Conservation (phyloP, 1,140 invertebrate genomes). For the Lepidotrigona ventralis region DNA sequence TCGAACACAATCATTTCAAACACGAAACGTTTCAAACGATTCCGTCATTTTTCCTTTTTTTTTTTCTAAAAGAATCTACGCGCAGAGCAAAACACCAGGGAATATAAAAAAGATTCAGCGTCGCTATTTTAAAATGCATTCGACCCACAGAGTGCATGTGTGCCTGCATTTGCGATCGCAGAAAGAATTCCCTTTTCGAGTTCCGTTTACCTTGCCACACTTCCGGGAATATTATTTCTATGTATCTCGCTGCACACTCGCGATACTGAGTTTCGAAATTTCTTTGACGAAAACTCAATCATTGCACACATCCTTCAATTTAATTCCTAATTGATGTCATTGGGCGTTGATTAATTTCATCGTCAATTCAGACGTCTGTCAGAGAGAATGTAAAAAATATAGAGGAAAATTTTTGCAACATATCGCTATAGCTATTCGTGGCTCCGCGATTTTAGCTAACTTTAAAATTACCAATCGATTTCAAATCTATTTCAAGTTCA, state of each 20-base stretch:
- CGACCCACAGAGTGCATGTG: background rate
- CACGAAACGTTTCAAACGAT: background rate
- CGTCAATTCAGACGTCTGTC: no score
- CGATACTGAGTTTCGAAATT: background rate
- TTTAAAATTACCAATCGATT: background rate
- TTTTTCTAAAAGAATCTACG: background rate
- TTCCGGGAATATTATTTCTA: constrained; percentile 5
- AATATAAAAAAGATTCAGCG: background rate
- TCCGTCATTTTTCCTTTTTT: background rate
- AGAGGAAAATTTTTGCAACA: no score
- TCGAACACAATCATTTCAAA: background rate
- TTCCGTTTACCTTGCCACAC: background rate
- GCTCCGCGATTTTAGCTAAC: no score
- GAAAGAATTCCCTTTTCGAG: background rate
- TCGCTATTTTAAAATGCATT: constrained; percentile 18
- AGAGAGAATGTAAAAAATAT: no score
- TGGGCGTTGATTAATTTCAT: no score
- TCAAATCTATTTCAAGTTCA: background rate
- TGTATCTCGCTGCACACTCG: no score
- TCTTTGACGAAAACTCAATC: background rate
- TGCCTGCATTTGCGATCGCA: background rate
- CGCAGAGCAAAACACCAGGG: background rate
- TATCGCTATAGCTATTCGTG: no score
- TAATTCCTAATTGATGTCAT: no score
- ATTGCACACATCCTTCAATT: background rate